A percentile compares a stretch with the other conserved stretches of the same genome.
These are phyloP conservation scores for Xestoiulus laeticollis DNA, from an alignment of 2,888 invertebrate species.

Conservation along the genomic window DNA sequence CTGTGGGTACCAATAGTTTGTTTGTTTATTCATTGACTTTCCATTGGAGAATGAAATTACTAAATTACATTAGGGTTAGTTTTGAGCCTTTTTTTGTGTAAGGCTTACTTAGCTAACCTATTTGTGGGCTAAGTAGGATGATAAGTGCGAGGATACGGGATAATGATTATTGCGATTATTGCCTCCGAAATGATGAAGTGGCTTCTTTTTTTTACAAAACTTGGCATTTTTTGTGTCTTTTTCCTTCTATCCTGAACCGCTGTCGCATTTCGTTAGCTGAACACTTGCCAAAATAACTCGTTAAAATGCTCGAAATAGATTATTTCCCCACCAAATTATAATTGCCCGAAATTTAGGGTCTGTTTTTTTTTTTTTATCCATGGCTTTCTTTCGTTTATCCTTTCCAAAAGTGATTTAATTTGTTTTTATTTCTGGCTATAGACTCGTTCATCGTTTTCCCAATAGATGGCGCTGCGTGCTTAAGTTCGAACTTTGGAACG, in stretches of 20 bases:
- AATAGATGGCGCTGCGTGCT: neutral
- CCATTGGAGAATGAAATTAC: neutral
- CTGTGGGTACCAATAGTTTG: neutral
- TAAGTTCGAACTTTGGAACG: neutral
- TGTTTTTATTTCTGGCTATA: no score
- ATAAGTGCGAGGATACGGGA: neutral
- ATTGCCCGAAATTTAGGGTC: neutral
- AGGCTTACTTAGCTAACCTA: no score
- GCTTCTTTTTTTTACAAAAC: neutral
- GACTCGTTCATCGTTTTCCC: neutral
- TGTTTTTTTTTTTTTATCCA: neutral
- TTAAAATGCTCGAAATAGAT: neutral
- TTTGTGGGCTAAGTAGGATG: neutral
- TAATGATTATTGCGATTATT: neutral
- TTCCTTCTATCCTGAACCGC: neutral
- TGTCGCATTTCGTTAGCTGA: neutral
- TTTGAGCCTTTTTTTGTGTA: neutral
- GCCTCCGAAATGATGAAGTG: neutral
- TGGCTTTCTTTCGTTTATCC: neutral
- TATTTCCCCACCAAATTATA: neutral
- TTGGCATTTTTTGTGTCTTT: neutral
- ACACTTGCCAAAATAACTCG: neutral
- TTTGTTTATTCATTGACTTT: neutral
- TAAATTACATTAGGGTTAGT: neutral
- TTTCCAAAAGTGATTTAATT: no score